Evolutionary conservation across 2,888 invertebrate genomes (phyloP).

Genomic region (Fragum fragum): DNA sequence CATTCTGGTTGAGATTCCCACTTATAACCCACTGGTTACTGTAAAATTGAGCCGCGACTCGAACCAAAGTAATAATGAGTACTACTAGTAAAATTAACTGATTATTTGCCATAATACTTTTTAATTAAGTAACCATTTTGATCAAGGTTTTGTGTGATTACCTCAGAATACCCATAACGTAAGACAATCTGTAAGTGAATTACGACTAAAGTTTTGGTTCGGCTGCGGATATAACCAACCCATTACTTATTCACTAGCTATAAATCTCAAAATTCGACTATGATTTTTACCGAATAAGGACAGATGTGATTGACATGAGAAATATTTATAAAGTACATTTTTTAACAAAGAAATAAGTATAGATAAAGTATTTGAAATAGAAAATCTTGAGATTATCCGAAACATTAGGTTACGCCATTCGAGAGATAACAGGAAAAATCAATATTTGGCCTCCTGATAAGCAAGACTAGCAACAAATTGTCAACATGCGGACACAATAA

Average conservation of each 20-base stretch:
- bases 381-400: not conserved
- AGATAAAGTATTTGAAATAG: not conserved
- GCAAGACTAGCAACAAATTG: not conserved
- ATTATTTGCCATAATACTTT: not conserved
- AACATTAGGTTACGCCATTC: not conserved
- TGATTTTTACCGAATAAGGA: too few species aligned
- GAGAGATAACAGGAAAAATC: not conserved
- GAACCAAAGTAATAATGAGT: not conserved
- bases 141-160: not conserved
- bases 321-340: too few species aligned
- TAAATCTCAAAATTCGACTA: too few species aligned
- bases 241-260: too few species aligned
- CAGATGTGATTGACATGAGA: too few species aligned
- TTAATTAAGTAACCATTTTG: not conserved
- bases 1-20: not conserved
- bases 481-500: not conserved
- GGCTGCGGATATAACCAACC: too few species aligned
- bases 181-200: not conserved
- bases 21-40: constrained; percentile 21
- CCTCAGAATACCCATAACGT: not conserved
- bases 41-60: not conserved
- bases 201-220: too few species aligned
- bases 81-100: not conserved
- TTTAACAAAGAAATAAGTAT: too few species aligned
- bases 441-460: not conserved